phyloP scores from a whole-genome alignment of 2,888 invertebrate species.

The Scrobipalpa costella region DNA sequence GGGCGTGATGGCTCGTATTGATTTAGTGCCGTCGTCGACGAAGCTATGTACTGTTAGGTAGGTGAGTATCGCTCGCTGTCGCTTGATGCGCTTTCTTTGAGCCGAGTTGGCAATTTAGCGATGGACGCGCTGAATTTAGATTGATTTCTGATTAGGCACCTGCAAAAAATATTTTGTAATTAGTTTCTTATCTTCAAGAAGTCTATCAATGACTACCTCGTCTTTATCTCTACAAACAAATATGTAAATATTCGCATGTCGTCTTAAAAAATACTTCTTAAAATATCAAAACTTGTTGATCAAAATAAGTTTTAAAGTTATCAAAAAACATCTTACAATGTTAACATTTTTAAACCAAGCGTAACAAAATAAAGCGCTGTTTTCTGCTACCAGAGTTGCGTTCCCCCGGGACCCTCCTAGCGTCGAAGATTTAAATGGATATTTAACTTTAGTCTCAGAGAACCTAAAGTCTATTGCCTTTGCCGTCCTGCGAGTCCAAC shows the following conservation, averaged over 20 bases:
- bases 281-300: too few relatives aligned
- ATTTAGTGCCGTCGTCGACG: constrained; percentile 82
- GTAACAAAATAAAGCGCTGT: constrained; percentile 45
- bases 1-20: constrained; percentile 81
- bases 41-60: constrained; percentile 76
- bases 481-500: constrained; percentile 52
- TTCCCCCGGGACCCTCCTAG: constrained; percentile 54
- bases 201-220: too few relatives aligned
- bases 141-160: background rate
- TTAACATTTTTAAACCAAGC: background rate
- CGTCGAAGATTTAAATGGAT: constrained; percentile 80
- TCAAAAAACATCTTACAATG: background rate
- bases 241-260: too few relatives aligned
- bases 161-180: background rate
- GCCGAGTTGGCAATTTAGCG: constrained; percentile 39
- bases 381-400: constrained; percentile 65
- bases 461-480: constrained; percentile 75
- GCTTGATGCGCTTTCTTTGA: constrained; percentile 79
- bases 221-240: too few relatives aligned
- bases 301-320: background rate
- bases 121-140: constrained; percentile 32
- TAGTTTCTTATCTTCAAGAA: background rate
- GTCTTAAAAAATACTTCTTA: too few relatives aligned
- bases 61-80: constrained; percentile 68
- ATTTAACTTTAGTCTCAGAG: constrained; percentile 79